Evolutionary conservation across 1,140 invertebrate genomes (phyloP).

Genomic region (Drosophila gunungcola): DNA sequence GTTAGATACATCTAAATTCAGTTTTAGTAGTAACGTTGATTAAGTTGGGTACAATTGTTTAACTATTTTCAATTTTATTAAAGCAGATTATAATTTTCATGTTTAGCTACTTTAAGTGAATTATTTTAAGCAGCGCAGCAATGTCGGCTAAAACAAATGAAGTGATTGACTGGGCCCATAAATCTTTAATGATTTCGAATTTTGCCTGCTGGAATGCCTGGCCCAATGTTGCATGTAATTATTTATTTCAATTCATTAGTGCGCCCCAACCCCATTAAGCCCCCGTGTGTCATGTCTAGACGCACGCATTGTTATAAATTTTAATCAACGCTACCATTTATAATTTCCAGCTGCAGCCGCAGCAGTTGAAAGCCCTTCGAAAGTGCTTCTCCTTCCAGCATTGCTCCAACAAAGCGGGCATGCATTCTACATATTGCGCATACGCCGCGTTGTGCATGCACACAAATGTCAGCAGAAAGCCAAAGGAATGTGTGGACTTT

Average conservation of each 20-base stretch:
- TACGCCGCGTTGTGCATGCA: slow-evolving; percentile 48
- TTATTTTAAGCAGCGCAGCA: background rate
- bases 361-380: slow-evolving; percentile 8
- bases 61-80: too few relatives aligned
- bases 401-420: slow-evolving; percentile 21
- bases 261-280: background rate
- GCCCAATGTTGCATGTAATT: background rate
- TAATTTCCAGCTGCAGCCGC: slow-evolving; percentile 27
- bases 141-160: background rate
- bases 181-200: background rate
- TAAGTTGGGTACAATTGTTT: too few relatives aligned
- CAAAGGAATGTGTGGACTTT: slow-evolving; percentile 55
- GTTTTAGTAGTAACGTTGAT: too few relatives aligned
- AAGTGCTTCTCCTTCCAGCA: slow-evolving; percentile 21
- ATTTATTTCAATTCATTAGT: slow-evolving; percentile 20
- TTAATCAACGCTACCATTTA: slow-evolving; percentile 47
- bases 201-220: background rate
- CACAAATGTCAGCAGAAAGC: slow-evolving; percentile 14
- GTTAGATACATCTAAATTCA: too few relatives aligned
- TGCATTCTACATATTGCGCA: slow-evolving; percentile 59
- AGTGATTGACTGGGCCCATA: background rate
- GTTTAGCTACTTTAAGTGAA: too few relatives aligned
- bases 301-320: slow-evolving; percentile 34
- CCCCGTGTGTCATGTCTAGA: slow-evolving; percentile 25
- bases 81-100: too few relatives aligned